These are phyloP conservation scores for Tyrannus savana DNA, from an alignment of 2,113 vertebrate species.

Conservation along the genomic window DNA sequence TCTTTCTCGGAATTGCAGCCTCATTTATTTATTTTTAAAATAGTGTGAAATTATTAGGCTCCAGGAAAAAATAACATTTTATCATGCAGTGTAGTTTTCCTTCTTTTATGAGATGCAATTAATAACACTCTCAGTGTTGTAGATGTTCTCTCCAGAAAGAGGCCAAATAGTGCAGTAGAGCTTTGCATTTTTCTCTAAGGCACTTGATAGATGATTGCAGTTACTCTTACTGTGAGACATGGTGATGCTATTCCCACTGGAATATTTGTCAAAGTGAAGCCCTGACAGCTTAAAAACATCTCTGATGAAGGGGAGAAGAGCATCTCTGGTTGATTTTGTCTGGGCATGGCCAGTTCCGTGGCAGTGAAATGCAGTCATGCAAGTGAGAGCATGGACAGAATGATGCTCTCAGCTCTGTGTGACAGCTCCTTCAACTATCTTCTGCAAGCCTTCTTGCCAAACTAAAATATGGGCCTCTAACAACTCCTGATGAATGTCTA, in stretches of 20 bases:
- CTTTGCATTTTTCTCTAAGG: background rate
- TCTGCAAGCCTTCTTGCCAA: conserved; percentile 6
- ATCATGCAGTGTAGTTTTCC: background rate
- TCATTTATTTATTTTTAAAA: background rate
- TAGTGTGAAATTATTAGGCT: background rate
- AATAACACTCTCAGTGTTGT: background rate
- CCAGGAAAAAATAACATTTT: background rate
- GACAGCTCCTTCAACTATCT: background rate
- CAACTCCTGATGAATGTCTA: background rate
- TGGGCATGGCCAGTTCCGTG: background rate
- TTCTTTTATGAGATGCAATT: background rate
- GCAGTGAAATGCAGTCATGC: background rate
- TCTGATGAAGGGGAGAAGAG: background rate
- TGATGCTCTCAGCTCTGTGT: background rate
- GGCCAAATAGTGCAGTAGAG: background rate
- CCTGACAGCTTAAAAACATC: background rate
- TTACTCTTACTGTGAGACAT: background rate
- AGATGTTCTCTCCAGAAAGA: background rate
- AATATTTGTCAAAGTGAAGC: background rate
- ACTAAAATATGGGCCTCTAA: background rate
- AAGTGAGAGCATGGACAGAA: background rate
- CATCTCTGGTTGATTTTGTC: background rate
- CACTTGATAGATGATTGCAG: background rate
- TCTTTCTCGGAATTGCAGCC: background rate
- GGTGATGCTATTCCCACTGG: background rate